Conservation (phyloP, 1,140 invertebrate species). For the Meloidogyne exigua region DNA sequence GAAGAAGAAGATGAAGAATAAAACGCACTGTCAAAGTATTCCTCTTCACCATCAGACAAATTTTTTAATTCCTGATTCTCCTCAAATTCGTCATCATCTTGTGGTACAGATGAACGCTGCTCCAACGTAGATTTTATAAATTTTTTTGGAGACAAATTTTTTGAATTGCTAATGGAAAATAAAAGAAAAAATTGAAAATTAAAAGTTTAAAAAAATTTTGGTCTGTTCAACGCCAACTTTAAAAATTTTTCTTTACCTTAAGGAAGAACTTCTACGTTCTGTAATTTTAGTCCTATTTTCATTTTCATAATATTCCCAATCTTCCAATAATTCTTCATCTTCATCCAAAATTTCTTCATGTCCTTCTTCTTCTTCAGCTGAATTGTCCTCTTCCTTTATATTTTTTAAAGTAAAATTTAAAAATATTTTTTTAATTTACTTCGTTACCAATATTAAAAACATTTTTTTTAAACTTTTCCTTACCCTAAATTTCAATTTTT, state of each 20-base stretch:
- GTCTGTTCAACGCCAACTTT: neutral
- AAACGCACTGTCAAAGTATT: slow-evolving; percentile 20
- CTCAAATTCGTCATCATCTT: neutral
- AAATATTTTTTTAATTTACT: too few species aligned
- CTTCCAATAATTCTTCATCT: neutral
- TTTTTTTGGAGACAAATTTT: neutral
- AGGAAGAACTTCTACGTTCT: neutral
- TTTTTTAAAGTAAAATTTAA: neutral
- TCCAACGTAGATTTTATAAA: slow-evolving; percentile 8
- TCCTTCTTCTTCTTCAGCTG: neutral
- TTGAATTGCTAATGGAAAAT: too few species aligned
- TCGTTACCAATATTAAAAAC: too few species aligned
- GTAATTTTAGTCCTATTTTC: neutral
- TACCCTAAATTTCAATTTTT: slow-evolving; percentile 9
- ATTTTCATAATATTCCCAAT: neutral
- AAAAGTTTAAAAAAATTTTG: neutral
- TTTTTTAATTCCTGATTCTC: neutral
- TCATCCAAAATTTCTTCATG: neutral
- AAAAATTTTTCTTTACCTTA: neutral
- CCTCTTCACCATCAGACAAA: neutral
- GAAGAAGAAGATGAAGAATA: slow-evolving; percentile 11
- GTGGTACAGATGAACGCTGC: neutral
- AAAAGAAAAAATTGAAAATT: too few species aligned
- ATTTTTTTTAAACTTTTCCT: slow-evolving; percentile 1
- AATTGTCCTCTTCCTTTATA: slow-evolving; percentile 4